Conservation (phyloP, 2,113 vertebrate genomes). For the Ophiodon elongatus region DNA sequence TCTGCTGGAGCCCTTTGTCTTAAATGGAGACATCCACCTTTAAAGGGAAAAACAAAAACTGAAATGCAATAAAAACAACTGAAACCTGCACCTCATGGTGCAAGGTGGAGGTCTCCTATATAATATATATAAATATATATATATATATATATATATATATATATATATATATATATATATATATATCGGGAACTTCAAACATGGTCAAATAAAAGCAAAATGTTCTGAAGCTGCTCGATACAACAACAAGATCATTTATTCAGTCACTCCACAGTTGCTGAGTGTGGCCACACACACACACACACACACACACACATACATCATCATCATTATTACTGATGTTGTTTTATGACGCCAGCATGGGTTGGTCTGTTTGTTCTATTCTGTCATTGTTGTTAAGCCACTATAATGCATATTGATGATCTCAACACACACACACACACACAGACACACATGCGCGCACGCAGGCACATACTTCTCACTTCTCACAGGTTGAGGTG, state of each 20-base stretch:
- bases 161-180: too few relatives aligned
- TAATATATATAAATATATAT: too few relatives aligned
- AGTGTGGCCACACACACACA: too few relatives aligned
- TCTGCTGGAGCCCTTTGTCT: constrained; percentile 41
- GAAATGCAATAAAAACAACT: neutral
- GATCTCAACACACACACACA: constrained; percentile 12
- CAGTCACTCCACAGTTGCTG: neutral
- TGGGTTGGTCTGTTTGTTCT: constrained; percentile 44
- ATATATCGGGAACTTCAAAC: too few relatives aligned
- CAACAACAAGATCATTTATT: too few relatives aligned
- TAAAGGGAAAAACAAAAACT: neutral
- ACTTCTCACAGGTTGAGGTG: constrained; percentile 29
- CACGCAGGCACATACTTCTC: constrained; percentile 2
- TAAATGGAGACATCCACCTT: neutral
- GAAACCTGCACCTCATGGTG: too few relatives aligned
- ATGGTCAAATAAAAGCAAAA: too few relatives aligned
- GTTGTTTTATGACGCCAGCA: neutral
- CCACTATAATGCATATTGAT: constrained; percentile 22
- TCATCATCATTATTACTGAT: constrained; percentile 1
- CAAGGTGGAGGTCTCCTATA: neutral
- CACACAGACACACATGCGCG: constrained; percentile 18
- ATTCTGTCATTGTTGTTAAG: constrained; percentile 19
- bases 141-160: too few relatives aligned
- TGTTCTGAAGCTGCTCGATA: too few relatives aligned
- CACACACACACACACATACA: neutral